Conservation (phyloP, 2,888 invertebrate genomes). For the Leucania comma region DNA sequence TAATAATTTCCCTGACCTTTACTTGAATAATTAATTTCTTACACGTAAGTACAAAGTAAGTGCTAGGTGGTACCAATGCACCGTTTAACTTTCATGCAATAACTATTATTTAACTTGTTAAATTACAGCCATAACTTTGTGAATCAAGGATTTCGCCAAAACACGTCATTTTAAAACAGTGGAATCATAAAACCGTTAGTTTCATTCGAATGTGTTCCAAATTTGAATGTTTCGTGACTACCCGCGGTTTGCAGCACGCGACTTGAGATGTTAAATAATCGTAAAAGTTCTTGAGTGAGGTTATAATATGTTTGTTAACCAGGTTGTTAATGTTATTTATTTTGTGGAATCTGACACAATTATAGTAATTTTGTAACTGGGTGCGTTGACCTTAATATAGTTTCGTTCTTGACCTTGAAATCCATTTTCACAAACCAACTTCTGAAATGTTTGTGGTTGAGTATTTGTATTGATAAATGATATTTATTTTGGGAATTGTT, state of each 20-base stretch:
- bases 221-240: conserved; percentile 49
- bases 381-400: conserved; percentile 29
- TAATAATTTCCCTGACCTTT: neutral
- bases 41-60: neutral
- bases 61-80: conserved; percentile 27
- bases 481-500: no score
- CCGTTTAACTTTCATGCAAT: conserved; percentile 20
- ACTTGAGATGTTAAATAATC: conserved; percentile 53
- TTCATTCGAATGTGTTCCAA: conserved; percentile 50
- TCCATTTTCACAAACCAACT: rapidly evolving
- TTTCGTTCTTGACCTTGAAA: neutral
- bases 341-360: neutral
- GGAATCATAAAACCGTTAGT: conserved; percentile 34
- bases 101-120: conserved; percentile 9
- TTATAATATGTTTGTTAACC: conserved; percentile 43
- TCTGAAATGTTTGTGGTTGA: neutral
- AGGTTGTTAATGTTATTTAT: conserved; percentile 36
- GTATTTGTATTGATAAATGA: no score
- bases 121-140: conserved; percentile 16
- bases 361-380: conserved; percentile 5
- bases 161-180: conserved; percentile 39
- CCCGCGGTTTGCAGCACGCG: conserved; percentile 52
- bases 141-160: conserved; percentile 30
- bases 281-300: conserved; percentile 37
- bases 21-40: neutral